Evolutionary conservation across 2,113 vertebrate genomes (phyloP).

Genomic region (Chaetodon auriga): DNA sequence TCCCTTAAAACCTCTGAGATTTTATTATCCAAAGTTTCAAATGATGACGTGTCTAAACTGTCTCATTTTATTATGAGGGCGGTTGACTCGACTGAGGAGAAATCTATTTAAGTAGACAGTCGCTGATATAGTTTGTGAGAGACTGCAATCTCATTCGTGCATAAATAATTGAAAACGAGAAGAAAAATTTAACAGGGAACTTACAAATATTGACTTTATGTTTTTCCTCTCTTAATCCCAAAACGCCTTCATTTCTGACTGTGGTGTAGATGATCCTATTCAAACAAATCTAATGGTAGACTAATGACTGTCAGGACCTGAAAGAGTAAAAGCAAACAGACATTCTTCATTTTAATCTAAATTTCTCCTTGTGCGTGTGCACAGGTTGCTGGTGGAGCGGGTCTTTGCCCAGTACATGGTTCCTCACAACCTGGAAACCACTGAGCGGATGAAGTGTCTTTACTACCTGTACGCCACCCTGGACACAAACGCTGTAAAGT

Average conservation of each 20-base stretch:
- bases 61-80: background rate
- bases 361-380: background rate
- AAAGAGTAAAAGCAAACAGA: background rate
- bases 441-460: conserved; percentile 97
- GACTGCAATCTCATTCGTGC: background rate
- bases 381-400: conserved; percentile 94
- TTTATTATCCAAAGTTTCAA: background rate
- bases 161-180: background rate
- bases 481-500: conserved; percentile 98
- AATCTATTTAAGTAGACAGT: background rate
- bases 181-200: background rate
- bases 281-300: background rate
- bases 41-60: background rate
- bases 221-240: background rate
- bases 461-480: conserved; percentile 97
- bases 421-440: conserved; percentile 95
- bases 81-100: background rate
- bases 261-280: conserved; percentile 22
- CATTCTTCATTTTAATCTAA: background rate
- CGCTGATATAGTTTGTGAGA: background rate
- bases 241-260: background rate
- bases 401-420: conserved; percentile 99
- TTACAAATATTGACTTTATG: too few species aligned
- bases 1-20: background rate
- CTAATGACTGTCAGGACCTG: background rate